Evolutionary conservation across 2,888 invertebrate species (phyloP), one percentile per base, ranked within the genome.

Genomic region (Chorisops tibialis): DNA sequence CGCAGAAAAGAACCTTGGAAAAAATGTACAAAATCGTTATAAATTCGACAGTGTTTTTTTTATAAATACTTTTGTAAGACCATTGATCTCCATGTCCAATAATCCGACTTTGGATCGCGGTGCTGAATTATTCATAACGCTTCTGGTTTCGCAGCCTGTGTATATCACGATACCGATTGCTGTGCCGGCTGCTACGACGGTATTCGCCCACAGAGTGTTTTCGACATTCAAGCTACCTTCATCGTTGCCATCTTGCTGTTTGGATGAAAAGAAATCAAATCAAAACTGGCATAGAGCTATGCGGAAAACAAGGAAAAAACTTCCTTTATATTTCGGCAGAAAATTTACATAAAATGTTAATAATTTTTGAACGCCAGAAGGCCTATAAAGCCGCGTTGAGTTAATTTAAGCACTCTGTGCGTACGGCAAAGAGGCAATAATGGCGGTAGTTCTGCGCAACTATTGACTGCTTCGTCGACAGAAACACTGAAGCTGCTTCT

Each of bases 191-290:
- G 99, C 98, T 12, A 99, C 88, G 0, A 99, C 98, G 56, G 96
- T 96, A 70, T 98, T 97, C 4, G 98, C 95, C 99, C 99, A 99
- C 59, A 99, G 78, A 0, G 97, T 98, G 75, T 98, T 98, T 78
- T 98, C 96, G 22, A 99, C 89, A 70, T 91, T 92, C 61, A 99
- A 82, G 48, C 95, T 90, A 69, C 93, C 93, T 72, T 87, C 87
- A 39, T 83, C 84, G 66, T 81, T 78, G 59, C 83, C 84, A 74
- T 86, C 86, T 70, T 83, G 79, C 82, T 84, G 66, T 35, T 18
- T 52, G 14, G 21, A 56, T 16, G 24, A 41, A 56, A 49, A 24
- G 5, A 12, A 9, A 47, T 9, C 14, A 7, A 9, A n/a, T 43
- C 7, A 2, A 43, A 43, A n/a, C 14, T 7, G 16, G 37, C 7